A percentile compares a stretch with the other conserved stretches of the same genome.
Conservation (phyloP, 1,140 invertebrate species). For the Camponotus vicinus region DNA sequence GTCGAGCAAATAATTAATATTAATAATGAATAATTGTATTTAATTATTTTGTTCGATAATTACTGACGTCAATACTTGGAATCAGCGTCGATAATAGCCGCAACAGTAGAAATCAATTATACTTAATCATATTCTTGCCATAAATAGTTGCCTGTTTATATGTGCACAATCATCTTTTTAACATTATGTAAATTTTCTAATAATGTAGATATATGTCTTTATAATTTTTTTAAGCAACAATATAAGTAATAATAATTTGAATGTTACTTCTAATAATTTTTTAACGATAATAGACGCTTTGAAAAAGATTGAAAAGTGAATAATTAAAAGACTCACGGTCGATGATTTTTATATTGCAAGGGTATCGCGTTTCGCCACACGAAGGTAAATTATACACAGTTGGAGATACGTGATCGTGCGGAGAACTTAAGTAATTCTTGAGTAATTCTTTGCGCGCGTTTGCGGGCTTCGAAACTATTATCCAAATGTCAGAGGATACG, state of each 20-base stretch:
- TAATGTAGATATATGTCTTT: neutral
- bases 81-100: neutral
- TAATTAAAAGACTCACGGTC: constrained; percentile 38
- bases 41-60: neutral
- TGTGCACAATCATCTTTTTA: neutral
- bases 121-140: neutral
- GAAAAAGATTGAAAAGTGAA: constrained; percentile 3
- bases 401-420: constrained; percentile 38
- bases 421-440: constrained; percentile 58
- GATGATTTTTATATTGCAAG: neutral
- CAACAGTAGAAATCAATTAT: neutral
- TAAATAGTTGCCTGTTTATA: neutral
- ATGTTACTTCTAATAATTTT: constrained; percentile 19
- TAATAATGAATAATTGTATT: neutral
- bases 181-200: neutral
- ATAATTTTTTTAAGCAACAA: neutral
- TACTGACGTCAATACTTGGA: constrained; percentile 7
- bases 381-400: neutral
- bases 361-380: constrained; percentile 41
- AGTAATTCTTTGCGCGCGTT: constrained; percentile 58
- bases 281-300: neutral
- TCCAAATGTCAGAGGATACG: constrained; percentile 70
- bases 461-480: constrained; percentile 59
- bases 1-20: neutral
- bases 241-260: neutral